These are phyloP conservation scores for Zootoca vivipara DNA, from an alignment of 2,113 vertebrate genomes.

Conservation along the genomic window DNA sequence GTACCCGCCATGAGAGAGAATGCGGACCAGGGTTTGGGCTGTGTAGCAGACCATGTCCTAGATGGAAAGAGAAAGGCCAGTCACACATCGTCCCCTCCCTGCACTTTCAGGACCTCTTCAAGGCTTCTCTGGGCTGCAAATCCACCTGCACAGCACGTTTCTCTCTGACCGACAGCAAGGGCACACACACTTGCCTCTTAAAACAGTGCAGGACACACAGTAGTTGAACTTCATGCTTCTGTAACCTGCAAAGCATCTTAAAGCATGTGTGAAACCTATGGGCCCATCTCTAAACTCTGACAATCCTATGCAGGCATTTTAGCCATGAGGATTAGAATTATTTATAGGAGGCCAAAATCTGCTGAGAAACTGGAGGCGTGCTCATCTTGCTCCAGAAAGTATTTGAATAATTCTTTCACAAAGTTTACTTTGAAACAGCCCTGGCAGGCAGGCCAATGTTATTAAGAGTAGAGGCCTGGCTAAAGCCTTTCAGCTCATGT, in stretches of 20 bases:
- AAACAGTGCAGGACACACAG: no score
- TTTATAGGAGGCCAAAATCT: neutral
- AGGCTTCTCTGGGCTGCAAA: neutral
- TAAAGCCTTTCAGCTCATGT: no score
- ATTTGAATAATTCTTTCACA: neutral
- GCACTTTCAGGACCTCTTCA: neutral
- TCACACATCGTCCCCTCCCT: neutral
- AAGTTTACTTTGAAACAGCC: neutral
- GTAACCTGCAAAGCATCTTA: no score
- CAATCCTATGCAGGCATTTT: neutral
- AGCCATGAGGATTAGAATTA: neutral
- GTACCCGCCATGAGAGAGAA: slow-evolving; percentile 93
- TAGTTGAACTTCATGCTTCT: no score
- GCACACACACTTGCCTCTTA: neutral
- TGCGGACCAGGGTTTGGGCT: slow-evolving; percentile 93
- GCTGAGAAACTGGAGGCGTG: neutral
- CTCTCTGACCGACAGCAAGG: neutral
- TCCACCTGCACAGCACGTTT: neutral
- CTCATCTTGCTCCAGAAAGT: neutral
- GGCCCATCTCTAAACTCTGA: no score
- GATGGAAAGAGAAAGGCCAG: neutral
- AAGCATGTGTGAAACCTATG: no score
- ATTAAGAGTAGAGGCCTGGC: neutral
- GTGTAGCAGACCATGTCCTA: slow-evolving; percentile 98
- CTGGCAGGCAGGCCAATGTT: neutral